Base-by-base conservation (phyloP, 2,888 invertebrate genomes). In the Pharmacophagus antenor region DNA sequence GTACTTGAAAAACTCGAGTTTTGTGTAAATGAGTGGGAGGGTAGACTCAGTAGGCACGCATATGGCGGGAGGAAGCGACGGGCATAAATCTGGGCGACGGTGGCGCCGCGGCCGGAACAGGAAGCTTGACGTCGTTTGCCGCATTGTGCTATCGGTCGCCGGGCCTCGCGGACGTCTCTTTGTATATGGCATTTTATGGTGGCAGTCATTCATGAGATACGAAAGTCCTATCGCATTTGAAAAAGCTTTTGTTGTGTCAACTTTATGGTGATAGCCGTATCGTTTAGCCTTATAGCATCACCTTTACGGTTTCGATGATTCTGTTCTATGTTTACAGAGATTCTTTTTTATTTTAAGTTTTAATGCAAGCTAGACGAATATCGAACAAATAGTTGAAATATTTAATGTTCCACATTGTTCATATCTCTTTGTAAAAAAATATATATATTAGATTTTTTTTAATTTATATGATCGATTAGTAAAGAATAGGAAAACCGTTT, bases 111-210 rank as follows among this genome's bases (percentile, higher is more conserved):
- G 80, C 88, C 88, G 90, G 89, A 89, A 88, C 68, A 81, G 91
- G 90, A 91, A 88, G 87, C 77, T 81, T 80, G 82, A 69, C 88
- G 88, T 90, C 91, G 91, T 89, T 89, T 89, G 88, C 85, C 88
- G 85, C 89, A 90, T 89, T 91, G 91, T 91, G 84, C 76, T 88
- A 87, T 86, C 88, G 87, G 87, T 75, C 82, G 84, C 68, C 81
- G 80, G 82, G 83, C 87, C 81, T 82, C 76, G 77, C 79, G 88
- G 89, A 85, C 89, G 83, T 79, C 84, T 79, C 86, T 84, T 85
- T 87, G 81, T 87, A 79, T 76, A 75, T 72, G 72, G 74, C 84
- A 82, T 83, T 89, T 89, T 88, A 89, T 86, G 77, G 85, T 78
- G 71, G 73, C 74, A 77, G 77, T 75, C 76, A 72, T 74, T 77